A percentile compares a stretch with the other conserved stretches of the same genome.
phyloP scores from a whole-genome alignment of 2,888 invertebrate species.

The Venusia cambrica region DNA sequence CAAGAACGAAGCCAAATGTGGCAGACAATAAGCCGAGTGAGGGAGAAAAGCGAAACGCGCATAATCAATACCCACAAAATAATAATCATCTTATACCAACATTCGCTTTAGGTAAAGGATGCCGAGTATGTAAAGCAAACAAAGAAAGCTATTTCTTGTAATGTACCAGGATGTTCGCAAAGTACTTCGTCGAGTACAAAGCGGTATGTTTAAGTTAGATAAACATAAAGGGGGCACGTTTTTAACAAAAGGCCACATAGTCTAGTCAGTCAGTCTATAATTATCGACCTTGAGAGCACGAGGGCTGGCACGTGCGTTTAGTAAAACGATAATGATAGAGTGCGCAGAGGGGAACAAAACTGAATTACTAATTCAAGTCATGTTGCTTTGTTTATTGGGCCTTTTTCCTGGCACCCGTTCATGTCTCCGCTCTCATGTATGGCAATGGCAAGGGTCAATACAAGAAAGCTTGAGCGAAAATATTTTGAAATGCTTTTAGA shows the following conservation, averaged over 20 bases:
- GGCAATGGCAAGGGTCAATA: conserved; percentile 48
- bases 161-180: conserved; percentile 22
- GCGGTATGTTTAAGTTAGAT: conserved; percentile 35
- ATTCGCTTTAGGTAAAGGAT: conserved; percentile 25
- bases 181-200: conserved; percentile 25
- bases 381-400: conserved; percentile 57
- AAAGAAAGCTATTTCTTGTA: conserved; percentile 24
- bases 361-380: conserved; percentile 79
- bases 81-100: conserved; percentile 26
- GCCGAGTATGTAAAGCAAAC: conserved; percentile 22
- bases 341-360: conserved; percentile 73
- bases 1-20: conserved; percentile 20
- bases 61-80: conserved; percentile 26
- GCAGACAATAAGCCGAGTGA: conserved; percentile 19
- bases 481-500: conserved; percentile 46
- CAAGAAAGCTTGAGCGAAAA: conserved; percentile 56
- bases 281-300: conserved; percentile 70
- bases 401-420: conserved; percentile 68
- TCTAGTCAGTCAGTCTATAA: conserved; percentile 43
- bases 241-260: conserved; percentile 52
- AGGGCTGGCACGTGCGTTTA: conserved; percentile 73
- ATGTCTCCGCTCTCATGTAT: conserved; percentile 38
- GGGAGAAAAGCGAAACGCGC: conserved; percentile 18
- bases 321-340: conserved; percentile 77
- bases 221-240: conserved; percentile 42